Evolutionary conservation across 2,113 vertebrate genomes (phyloP), one percentile per base, ranked within the genome.

Genomic region (Centropus bengalensis): DNA sequence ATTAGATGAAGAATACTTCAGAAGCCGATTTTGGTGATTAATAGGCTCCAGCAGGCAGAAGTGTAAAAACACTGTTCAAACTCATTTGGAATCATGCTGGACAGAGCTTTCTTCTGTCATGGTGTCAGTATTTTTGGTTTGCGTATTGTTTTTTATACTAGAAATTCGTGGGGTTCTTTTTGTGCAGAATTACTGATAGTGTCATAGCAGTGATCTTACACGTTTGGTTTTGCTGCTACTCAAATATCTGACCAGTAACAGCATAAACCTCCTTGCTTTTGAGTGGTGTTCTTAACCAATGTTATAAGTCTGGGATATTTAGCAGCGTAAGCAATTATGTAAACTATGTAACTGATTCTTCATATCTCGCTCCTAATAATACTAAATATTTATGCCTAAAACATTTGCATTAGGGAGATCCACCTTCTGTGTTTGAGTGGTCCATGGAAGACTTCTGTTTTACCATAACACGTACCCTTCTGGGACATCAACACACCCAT

Each of bases 101-200:
- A 79, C 1, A 3, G 32, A 52, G 49, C 36, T 86, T 60, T 63
- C 14, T 56, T 89, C 8, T 3, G 24, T 93, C 32, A 5, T 8
- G 21, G 36, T 76, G 52, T 82, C 58, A 51, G 36, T 67, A 6
- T 38, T 59, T 88, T 54, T 68, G 52, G 38, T 93, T 83, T 56
- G 42, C 38, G 5, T 91, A 54, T 27, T 40, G 47, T 47, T 84
- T 40, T 82, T 91, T 75, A 47, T 56, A 13, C n/a, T 12, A 68
- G 89, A n/a, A 56, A 68, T 82, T 84, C 63, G 19, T 56, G 74
- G 36, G 36, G 9, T 79, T 82, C 62, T 67, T 77, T 12, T 92
- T 89, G 66, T 85, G 49, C 74, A 60, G 44, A 14, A 2, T 82
- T 91, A 75, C 82, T 62, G 81, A 91, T 91, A 64, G 81, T 63